Evolutionary conservation across 2,888 invertebrate species (phyloP), one percentile per base, ranked within the genome.

Genomic region (Unio pictorum): DNA sequence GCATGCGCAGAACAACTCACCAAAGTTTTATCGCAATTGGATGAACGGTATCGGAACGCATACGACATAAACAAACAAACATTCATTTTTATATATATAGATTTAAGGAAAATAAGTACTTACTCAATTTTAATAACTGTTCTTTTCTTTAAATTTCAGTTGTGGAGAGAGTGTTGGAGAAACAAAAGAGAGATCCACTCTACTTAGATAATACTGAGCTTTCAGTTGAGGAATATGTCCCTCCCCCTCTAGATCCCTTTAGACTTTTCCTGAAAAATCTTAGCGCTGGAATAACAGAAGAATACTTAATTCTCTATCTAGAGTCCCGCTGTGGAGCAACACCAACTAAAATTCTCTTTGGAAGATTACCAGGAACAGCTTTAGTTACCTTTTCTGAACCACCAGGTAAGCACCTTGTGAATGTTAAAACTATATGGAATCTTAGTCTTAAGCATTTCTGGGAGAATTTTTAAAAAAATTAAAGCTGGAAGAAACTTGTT

Each of bases 361-460:
- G 74, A 4, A 66, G 57, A 23, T 72, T 68, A 23, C 74, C 74
- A 23, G 74, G 74, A 6, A 75, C 72, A 57, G 72, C 72, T n/a
- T 34, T 75, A 34, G 23, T 72, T n/a, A 61, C 55, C 55, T 75
- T 72, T 56, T 56, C 61, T 8, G 60, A 55, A 18, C 56, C 59
- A 11, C 26, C 59, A n/a, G 59, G 45, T 45, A 45, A 11, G 45
- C 8, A 45, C 1, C 11, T 30, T 30, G 5, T 30, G 30, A 30
- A 30, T 30, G 4, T 1, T 6, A 30, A 30, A 30, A 6, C 30
- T 30, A 30, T 7, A 6, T 30, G 30, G 6, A 30, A 30, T 30
- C 30, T 7, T 7, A 7, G 7, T 28, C 6, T 30, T 30, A 30
- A 6, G 30, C 30, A 30, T 30, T 30, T 30, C 6, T 30, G 30